Evolutionary conservation across 2,113 vertebrate genomes (phyloP), one percentile per base, ranked within the genome.

Genomic region (Antechinus flavipes): DNA sequence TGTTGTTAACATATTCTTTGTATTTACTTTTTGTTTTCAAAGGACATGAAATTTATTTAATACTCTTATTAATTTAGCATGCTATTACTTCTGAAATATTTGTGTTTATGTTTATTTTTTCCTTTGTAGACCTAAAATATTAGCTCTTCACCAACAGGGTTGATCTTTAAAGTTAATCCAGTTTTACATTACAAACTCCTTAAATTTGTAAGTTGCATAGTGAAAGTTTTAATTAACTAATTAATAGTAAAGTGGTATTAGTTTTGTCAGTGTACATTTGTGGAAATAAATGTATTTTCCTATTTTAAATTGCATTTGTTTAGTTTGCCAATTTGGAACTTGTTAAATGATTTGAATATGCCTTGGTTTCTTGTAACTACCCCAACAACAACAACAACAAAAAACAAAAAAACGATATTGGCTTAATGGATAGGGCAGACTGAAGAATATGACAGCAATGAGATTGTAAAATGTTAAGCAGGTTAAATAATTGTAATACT

Each of bases 351-450:
- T 54, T 98, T 96, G 97, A 97, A 95, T 91, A 84, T 24, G 52
- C 8, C 0, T 50, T 91, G 26, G 9, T 97, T 97, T 91, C 94
- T 97, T 84, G 8, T 94, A 96, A 94, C 24, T 93, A 0, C 95
- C 93, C 96, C 95, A 93, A 53, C 76, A 95, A 42, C 42, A 42
- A 42, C 42, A 42, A 42, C 42, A 42, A 42, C 42, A 42, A 42
- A 35, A 94, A 93, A 95, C 76, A 9, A 16, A 94, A 93, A 95
- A 90, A 50, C 50, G 95, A n/a, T 97, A 95, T 96, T 98, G 49
- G 89, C 98, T 98, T 98, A 95, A 97, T 54, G 97, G 26, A 58
- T 76, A 91, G 55, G 97, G 91, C n/a, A 98, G 90, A 56, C 93
- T 93, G 96, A 91, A 97, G 94, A 98, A 93, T 98, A 93, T 98